Evolutionary conservation across 2,888 invertebrate species (phyloP), one percentile per base, ranked within the genome.

Genomic region (Pegoplata infirma): DNA sequence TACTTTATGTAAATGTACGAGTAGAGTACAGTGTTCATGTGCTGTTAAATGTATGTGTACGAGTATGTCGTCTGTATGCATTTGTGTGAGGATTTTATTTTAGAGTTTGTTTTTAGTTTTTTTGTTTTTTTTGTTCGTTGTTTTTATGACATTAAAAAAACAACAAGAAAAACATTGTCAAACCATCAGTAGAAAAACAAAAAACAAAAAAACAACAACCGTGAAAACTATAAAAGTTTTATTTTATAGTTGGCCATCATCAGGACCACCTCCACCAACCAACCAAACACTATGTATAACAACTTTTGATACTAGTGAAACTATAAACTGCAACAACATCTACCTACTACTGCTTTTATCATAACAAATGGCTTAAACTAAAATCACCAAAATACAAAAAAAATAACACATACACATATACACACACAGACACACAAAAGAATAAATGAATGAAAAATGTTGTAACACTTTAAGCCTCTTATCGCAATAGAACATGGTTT

Each of bases 381-480:
- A 14, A 66, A 56, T 36, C 16, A 46, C 46, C 19, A 36, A 23
- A 67, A 32, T 40, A 36, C 19, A 19, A 14, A 2, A 58, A 58
- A n/a, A n/a, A n/a, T n/a, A 40, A 44, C 36, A 10, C 25, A 5
- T 25, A 58, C 40, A 40, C 1, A 21, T 21, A 16, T 28, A 10
- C 28, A 16, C 16, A 17, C 55, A 14, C 16, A 32, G 21, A 21
- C 21, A 8, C 32, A 59, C 66, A 59, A 59, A 47, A 21, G 61
- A 47, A 49, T 49, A 49, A 44, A 66, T 56, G 61, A 56, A 63
- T 51, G 49, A 17, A 71, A 71, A 71, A 71, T 56, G 56, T 66
- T 75, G 56, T 56, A 71, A 79, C 63, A 79, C 23, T 79, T 75
- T 79, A 79, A 79, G 79, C 71, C 75, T 75, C 79, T 79, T 79